Percentiles rank a stretch among this genome's conserved stretches.
Conservation (phyloP, 2,113 vertebrate genomes). For the Colius striatus region DNA sequence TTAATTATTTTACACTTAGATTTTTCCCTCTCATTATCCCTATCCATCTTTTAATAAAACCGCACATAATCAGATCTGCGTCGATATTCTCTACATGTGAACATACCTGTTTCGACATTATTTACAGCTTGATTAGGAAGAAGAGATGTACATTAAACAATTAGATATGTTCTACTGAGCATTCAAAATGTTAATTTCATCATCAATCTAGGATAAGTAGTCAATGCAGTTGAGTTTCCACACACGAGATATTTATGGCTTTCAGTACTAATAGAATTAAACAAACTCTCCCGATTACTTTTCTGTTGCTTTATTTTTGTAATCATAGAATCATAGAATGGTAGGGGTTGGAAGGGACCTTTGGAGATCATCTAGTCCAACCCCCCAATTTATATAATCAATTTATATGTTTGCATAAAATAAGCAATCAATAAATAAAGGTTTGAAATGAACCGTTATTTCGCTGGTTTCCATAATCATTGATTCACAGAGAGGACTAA, state of each 20-base stretch:
- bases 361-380: too few species aligned
- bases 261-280: neutral
- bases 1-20: neutral
- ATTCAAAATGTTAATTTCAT: conserved; percentile 2
- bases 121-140: neutral
- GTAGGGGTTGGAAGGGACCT: too few species aligned
- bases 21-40: neutral
- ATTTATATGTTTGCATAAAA: neutral
- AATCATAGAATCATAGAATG: too few species aligned
- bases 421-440: neutral
- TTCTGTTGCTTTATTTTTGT: neutral
- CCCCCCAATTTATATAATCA: too few species aligned
- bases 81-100: neutral
- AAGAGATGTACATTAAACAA: neutral
- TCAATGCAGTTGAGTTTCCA: neutral
- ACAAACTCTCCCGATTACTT: neutral
- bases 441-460: neutral
- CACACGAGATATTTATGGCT: neutral
- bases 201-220: neutral
- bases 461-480: neutral
- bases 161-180: neutral
- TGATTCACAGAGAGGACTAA: neutral
- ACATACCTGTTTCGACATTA: neutral
- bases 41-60: neutral
- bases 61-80: neutral